Base-by-base conservation (phyloP, 2,113 vertebrate genomes). In the Perognathus longimembris region DNA sequence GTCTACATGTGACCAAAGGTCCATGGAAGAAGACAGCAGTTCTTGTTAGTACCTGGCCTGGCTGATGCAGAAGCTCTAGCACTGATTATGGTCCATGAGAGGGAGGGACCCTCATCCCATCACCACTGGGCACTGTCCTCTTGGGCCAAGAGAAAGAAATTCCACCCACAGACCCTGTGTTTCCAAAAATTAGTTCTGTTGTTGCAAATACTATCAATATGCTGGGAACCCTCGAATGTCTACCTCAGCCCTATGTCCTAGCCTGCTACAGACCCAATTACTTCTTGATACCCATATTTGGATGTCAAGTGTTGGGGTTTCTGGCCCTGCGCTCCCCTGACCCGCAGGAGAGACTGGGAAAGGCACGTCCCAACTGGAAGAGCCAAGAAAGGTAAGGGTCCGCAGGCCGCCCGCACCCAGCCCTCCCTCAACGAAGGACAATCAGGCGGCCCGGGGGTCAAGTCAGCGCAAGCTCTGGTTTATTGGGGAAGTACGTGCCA, bases 181-280 rank as follows among this genome's bases (percentile, higher is more conserved):
- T 92, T 93, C 7, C 88, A 91, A 93, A 88, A 32, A 63, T 24
- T n/a, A 71, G n/a, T 40, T 74, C 40, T 45, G 12, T 20, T 32
- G 24, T 22, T 77, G 7, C 22, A 40, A 36, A 32, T 40, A 24
- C 42, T n/a, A 71, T 38, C 30, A 3, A 9, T 20, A 28, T 73
- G 38, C 26, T 73, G 32, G 6, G 61, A 61, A 42, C 38, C 36
- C 50, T 94, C 61, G 42, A 82, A 59, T 75, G 89, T 85, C 20
- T 38, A 45, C 32, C 20, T 75, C 7, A 36, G 26, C 9, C 22
- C 66, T 86, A 89, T 64, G 28, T 36, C 64, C 61, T 34, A 67
- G n/a, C 32, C 8, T 50, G 32, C 66, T 81, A 61, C 45, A 54
- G 45, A 45, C 45, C 38, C 40, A 85, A 38, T 24, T 38, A 38